phyloP scores from a whole-genome alignment of 1,140 invertebrate species.

The Medauroidea extradentata region DNA sequence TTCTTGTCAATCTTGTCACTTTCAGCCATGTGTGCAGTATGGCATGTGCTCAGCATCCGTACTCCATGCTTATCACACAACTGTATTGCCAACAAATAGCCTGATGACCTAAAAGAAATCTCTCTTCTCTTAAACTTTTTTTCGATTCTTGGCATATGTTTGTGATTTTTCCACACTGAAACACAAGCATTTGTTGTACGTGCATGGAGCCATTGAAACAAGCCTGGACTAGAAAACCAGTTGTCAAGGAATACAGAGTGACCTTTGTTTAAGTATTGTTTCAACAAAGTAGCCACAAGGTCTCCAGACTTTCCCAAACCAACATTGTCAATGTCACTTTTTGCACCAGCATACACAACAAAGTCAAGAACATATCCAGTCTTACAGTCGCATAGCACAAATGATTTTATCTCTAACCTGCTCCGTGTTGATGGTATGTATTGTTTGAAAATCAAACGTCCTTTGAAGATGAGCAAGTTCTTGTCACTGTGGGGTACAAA shows the following conservation, averaged over 20 bases:
- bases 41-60: no score
- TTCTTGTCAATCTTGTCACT: no score
- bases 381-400: conserved; percentile 15
- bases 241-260: background rate
- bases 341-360: conserved; percentile 2
- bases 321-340: background rate
- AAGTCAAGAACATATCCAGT: conserved; percentile 11
- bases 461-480: conserved; percentile 9
- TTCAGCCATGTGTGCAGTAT: no score
- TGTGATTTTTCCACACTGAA: conserved; percentile 23
- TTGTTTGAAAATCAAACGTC: conserved; percentile 10
- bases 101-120: no score
- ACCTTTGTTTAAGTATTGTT: background rate
- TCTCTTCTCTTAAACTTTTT: no score
- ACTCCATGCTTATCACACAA: no score
- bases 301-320: background rate
- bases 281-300: background rate
- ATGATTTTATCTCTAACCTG: conserved; percentile 14
- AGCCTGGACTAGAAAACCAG: background rate
- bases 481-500: conserved; percentile 6
- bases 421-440: conserved; percentile 6
- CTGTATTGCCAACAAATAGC: no score
- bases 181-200: conserved; percentile 20
- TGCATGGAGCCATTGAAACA: background rate
- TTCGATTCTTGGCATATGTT: no score